Conservation (phyloP, 2,113 vertebrate species). For the Malurus elegans region DNA sequence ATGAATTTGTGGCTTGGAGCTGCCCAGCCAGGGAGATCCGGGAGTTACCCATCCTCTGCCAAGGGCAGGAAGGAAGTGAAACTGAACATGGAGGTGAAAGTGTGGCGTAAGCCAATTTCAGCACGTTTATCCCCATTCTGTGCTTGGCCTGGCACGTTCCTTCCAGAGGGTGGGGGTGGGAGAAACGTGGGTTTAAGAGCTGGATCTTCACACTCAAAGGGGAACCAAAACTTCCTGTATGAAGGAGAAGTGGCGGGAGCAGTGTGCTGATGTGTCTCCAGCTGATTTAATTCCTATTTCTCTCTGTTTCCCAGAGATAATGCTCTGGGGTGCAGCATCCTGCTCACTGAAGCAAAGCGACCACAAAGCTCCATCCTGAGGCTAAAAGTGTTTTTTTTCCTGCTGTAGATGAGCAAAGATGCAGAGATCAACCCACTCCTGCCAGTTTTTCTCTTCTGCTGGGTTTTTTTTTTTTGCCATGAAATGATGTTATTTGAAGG, state of each 20-base stretch:
- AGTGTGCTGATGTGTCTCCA: background rate
- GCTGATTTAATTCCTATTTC: background rate
- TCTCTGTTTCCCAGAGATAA: background rate
- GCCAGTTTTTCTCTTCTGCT: background rate
- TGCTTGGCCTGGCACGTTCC: accelerated
- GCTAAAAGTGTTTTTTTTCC: background rate
- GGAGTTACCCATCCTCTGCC: background rate
- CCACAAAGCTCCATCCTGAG: background rate
- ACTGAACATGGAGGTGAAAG: background rate
- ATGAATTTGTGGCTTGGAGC: background rate
- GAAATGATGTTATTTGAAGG: background rate
- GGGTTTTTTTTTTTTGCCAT: background rate
- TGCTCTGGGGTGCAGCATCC: background rate
- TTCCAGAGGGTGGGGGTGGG: accelerated
- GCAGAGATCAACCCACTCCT: background rate
- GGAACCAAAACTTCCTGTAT: background rate
- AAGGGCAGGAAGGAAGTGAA: background rate
- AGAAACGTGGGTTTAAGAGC: background rate
- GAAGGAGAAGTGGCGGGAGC: background rate
- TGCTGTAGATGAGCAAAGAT: background rate
- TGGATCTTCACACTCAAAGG: background rate
- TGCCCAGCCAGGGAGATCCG: background rate
- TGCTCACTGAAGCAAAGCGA: background rate
- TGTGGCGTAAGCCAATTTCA: accelerated
- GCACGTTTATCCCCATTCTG: background rate